Evolutionary conservation across 2,797 vertebrate genomes (phyloP).

Genomic region (Chelmon rostratus): DNA sequence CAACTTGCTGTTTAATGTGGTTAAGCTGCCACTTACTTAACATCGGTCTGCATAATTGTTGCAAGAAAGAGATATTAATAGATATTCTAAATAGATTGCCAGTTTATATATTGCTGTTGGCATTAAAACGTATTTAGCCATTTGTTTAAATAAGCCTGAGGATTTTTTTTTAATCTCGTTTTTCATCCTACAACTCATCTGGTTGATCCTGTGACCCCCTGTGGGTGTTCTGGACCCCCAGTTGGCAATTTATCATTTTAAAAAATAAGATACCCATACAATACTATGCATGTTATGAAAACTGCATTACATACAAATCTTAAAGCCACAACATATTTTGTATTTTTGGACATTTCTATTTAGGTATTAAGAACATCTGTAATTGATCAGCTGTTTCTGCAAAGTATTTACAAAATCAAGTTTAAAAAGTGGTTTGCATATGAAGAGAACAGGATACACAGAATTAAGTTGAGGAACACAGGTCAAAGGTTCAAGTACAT

Average conservation of each 20-base stretch:
- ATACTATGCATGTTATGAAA: not conserved
- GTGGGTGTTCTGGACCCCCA: not conserved
- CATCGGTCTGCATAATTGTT: fast-evolving
- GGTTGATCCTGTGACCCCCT: not conserved
- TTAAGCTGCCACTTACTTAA: slow-evolving; percentile 14
- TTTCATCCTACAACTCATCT: not conserved
- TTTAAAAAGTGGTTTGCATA: not conserved
- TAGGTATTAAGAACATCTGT: not conserved
- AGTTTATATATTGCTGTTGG: not conserved
- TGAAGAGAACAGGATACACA: not conserved
- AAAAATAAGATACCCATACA: not conserved
- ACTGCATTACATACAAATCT: too few species aligned
- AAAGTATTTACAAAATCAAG: not conserved
- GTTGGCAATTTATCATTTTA: not conserved
- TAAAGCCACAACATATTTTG: too few species aligned
- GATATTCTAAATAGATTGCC: not conserved
- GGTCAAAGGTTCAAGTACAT: not conserved
- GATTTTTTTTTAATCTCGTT: too few species aligned
- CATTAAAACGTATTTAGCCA: too few species aligned
- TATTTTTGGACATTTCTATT: not conserved
- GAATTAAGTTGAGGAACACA: not conserved
- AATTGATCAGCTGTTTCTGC: not conserved
- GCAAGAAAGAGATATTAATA: too few species aligned
- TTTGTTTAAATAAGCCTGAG: not conserved
- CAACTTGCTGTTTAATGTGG: not conserved